Evolutionary conservation across 2,797 vertebrate species (phyloP).

Genomic region (Gadopsis marmoratus): DNA sequence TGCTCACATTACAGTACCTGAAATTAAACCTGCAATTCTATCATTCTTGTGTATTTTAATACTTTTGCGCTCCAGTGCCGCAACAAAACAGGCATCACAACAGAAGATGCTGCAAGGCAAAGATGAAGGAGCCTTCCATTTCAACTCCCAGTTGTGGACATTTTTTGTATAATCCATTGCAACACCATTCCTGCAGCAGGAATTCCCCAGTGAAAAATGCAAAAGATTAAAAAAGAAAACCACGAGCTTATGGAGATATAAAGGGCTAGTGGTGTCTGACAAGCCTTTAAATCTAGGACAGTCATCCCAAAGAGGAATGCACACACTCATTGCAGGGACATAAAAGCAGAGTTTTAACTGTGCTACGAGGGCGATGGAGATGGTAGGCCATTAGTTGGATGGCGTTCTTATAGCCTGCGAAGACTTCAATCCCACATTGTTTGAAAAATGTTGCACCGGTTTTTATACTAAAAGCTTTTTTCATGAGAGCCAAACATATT

Average conservation of each 20-base stretch:
- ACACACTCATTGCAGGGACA: slow-evolving; percentile 75
- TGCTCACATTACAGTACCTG: slow-evolving; percentile 24
- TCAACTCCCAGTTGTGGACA: slow-evolving; percentile 81
- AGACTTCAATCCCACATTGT: slow-evolving; percentile 53
- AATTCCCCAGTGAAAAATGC: slow-evolving; percentile 73
- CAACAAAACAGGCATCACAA: slow-evolving; percentile 62
- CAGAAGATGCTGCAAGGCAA: slow-evolving; percentile 71
- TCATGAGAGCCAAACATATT: slow-evolving; percentile 44
- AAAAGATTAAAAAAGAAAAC: slow-evolving; percentile 69
- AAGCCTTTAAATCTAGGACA: slow-evolving; percentile 85
- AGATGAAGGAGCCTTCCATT: slow-evolving; percentile 76
- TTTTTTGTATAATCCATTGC: slow-evolving; percentile 77
- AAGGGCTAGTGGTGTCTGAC: slow-evolving; percentile 81
- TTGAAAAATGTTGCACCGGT: slow-evolving; percentile 52
- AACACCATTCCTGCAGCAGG: slow-evolving; percentile 69
- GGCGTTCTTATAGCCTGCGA: slow-evolving; percentile 58
- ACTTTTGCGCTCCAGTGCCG: slow-evolving; percentile 57
- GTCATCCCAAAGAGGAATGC: slow-evolving; percentile 82
- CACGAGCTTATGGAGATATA: slow-evolving; percentile 78
- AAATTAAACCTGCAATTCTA: slow-evolving; percentile 53
- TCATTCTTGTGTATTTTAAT: slow-evolving; percentile 59
- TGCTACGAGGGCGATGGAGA: slow-evolving; percentile 70
- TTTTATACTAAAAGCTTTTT: slow-evolving; percentile 43
- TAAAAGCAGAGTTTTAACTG: slow-evolving; percentile 77
- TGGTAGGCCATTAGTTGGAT: slow-evolving; percentile 74